These are phyloP conservation scores for Thera britannica DNA, from an alignment of 2,888 invertebrate species.

Conservation along the genomic window DNA sequence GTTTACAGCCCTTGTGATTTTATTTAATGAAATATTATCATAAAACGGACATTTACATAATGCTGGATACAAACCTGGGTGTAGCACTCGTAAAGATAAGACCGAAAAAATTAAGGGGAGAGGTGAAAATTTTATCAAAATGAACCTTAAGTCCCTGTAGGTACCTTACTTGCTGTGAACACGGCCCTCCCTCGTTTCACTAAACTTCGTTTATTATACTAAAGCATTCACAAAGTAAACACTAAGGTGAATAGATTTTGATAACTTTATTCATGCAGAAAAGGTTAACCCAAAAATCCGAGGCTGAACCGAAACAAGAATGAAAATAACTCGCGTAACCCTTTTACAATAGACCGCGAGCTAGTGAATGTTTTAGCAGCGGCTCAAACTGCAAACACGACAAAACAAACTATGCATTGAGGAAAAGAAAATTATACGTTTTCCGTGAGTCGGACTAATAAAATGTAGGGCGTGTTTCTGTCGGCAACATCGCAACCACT, in stretches of 20 bases:
- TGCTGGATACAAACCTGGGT: conserved; percentile 39
- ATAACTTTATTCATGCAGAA: conserved; percentile 29
- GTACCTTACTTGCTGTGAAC: neutral
- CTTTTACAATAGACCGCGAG: conserved; percentile 33
- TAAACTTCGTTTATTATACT: conserved; percentile 15
- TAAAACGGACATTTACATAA: conserved; percentile 44
- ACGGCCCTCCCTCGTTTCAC: conserved; percentile 1
- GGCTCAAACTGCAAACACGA: conserved; percentile 35
- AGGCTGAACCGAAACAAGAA: conserved; percentile 25
- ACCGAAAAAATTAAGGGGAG: conserved; percentile 34
- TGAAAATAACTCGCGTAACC: conserved; percentile 31
- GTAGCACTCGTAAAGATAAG: conserved; percentile 42
- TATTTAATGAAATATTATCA: conserved; percentile 46
- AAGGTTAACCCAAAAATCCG: conserved; percentile 30
- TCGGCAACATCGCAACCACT: conserved; percentile 22
- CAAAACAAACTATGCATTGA: conserved; percentile 40
- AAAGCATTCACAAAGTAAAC: conserved; percentile 26
- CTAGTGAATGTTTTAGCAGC: conserved; percentile 36
- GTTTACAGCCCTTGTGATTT: conserved; percentile 43
- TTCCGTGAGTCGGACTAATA: conserved; percentile 40
- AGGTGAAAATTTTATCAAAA: conserved; percentile 27
- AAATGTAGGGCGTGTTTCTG: conserved; percentile 34
- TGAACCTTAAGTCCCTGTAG: conserved; percentile 10
- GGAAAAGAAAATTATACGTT: conserved; percentile 42
- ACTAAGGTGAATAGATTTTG: conserved; percentile 28